Conservation (phyloP, 2,113 vertebrate genomes). For the Tretioscincus oriximinensis region DNA sequence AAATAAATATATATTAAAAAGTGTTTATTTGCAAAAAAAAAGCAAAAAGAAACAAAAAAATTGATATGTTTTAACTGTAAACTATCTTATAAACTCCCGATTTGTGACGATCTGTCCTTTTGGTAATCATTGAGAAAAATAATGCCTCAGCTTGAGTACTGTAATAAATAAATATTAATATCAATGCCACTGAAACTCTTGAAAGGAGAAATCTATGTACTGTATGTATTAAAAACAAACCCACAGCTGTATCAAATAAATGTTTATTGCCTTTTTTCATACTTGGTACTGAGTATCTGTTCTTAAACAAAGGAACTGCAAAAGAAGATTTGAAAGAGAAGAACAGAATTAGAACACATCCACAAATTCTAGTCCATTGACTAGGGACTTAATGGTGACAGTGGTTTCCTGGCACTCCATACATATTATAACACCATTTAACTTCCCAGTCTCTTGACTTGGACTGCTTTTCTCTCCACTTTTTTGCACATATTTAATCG, state of each 20-base stretch:
- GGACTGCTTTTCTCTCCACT: no score
- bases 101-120: slow-evolving; percentile 71
- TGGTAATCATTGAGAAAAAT: slow-evolving; percentile 56
- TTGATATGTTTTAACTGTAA: slow-evolving; percentile 71
- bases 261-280: slow-evolving; percentile 72
- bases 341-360: no score
- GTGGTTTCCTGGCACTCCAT: no score
- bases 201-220: slow-evolving; percentile 56
- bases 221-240: slow-evolving; percentile 70
- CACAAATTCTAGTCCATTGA: no score
- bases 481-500: no score
- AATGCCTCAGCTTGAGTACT: slow-evolving; percentile 53
- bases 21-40: slow-evolving; percentile 79
- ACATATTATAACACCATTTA: no score
- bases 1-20: slow-evolving; percentile 72
- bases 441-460: no score
- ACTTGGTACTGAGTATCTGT: not conserved
- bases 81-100: slow-evolving; percentile 66
- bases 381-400: no score
- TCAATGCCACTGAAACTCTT: slow-evolving; percentile 43
- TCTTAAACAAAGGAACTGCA: no score
- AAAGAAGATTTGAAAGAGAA: no score
- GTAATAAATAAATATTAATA: slow-evolving; percentile 50
- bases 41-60: not conserved
- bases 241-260: slow-evolving; percentile 76